These are phyloP conservation scores for Nanorana parkeri DNA, from an alignment of 2,113 vertebrate genomes.

Conservation along the genomic window DNA sequence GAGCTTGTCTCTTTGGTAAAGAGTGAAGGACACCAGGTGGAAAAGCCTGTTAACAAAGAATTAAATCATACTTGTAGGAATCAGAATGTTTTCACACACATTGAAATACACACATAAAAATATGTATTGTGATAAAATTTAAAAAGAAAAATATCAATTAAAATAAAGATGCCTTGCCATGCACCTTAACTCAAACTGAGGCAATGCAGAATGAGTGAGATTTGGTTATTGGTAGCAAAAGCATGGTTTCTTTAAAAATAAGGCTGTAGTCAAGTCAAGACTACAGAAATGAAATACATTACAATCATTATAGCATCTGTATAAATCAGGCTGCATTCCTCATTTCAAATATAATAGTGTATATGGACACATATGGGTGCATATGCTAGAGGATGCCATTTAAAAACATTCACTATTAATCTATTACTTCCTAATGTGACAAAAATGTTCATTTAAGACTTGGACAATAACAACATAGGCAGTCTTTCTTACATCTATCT, in stretches of 20 bases:
- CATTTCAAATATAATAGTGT: conserved; percentile 56
- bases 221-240: conserved; percentile 80
- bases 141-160: conserved; percentile 24
- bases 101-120: conserved; percentile 64
- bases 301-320: conserved; percentile 73
- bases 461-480: conserved; percentile 65
- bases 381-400: neutral
- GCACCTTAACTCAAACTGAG: conserved; percentile 81
- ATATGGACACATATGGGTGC: conserved; percentile 52
- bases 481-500: conserved; percentile 71
- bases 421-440: neutral
- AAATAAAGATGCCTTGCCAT: conserved; percentile 79
- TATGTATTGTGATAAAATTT: conserved; percentile 34
- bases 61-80: conserved; percentile 62
- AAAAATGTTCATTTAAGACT: conserved; percentile 2
- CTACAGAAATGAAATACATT: conserved; percentile 75
- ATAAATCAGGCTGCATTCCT: conserved; percentile 58
- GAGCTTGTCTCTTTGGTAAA: conserved; percentile 98
- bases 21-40: conserved; percentile 94
- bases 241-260: conserved; percentile 77
- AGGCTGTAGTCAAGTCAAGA: conserved; percentile 78
- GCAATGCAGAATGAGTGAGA: conserved; percentile 80
- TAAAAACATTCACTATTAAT: conserved; percentile 22
- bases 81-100: conserved; percentile 63
- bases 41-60: conserved; percentile 84